Conservation (phyloP, 2,113 vertebrate genomes). For the Clarias magur region DNA sequence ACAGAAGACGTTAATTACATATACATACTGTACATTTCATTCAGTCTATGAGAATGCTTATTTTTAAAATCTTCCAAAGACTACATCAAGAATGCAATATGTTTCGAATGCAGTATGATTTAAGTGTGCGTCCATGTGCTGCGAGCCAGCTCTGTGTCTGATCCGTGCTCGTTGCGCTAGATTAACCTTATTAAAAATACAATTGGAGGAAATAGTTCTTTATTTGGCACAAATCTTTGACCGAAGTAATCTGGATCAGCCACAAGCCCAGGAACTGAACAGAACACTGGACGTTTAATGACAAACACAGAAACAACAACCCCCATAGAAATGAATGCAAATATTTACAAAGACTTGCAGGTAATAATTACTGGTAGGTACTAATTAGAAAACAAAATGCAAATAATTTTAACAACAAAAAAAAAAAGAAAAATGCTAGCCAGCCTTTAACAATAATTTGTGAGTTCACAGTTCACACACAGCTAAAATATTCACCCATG, state of each 20-base stretch:
- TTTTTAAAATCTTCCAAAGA: background rate
- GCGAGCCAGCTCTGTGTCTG: background rate
- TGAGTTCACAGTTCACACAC: background rate
- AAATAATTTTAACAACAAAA: background rate
- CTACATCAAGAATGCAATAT: background rate
- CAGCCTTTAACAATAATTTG: background rate
- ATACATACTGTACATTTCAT: background rate
- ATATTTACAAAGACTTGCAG: background rate
- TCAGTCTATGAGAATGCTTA: background rate
- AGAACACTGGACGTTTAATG: background rate
- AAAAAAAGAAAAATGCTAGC: background rate
- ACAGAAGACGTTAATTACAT: background rate
- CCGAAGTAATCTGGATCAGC: background rate
- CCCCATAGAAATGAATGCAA: background rate
- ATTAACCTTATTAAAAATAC: background rate
- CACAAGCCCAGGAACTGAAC: background rate
- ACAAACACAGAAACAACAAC: background rate
- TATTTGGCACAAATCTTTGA: background rate
- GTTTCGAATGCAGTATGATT: background rate
- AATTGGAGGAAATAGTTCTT: background rate
- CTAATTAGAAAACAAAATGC: background rate
- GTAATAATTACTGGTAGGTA: background rate
- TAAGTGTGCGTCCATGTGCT: background rate
- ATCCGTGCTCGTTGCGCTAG: background rate
- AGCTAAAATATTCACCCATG: background rate